Evolutionary conservation across 2,113 vertebrate genomes (phyloP).

Genomic region (Istiophorus platypterus): DNA sequence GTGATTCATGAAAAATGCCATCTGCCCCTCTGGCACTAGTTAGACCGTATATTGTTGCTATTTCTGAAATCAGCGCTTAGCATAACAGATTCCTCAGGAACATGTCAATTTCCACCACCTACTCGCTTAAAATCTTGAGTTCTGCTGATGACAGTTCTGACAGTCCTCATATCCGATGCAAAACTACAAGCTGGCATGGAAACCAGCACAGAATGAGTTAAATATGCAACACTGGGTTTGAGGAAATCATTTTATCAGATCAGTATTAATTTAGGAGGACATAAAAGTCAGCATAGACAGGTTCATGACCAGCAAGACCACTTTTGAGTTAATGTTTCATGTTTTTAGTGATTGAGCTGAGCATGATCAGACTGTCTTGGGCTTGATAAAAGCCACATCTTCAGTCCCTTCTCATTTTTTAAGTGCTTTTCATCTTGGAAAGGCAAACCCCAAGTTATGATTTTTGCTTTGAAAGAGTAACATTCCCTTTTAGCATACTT

Average conservation of each 20-base stretch:
- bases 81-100: constrained; percentile 63
- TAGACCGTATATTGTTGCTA: constrained; percentile 56
- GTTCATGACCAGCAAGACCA: constrained; percentile 10
- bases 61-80: constrained; percentile 62
- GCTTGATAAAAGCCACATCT: constrained; percentile 6
- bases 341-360: constrained; percentile 15
- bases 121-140: constrained; percentile 51
- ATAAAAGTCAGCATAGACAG: neutral
- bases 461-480: constrained; percentile 17
- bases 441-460: neutral
- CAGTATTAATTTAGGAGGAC: constrained; percentile 7
- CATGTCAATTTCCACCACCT: constrained; percentile 64
- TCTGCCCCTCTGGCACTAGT: constrained; percentile 59
- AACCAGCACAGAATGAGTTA: neutral
- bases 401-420: constrained; percentile 20
- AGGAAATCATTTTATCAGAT: neutral
- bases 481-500: constrained; percentile 16
- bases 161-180: constrained; percentile 32
- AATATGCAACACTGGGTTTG: neutral
- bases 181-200: neutral
- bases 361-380: constrained; percentile 6
- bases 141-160: constrained; percentile 57
- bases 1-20: constrained; percentile 73
- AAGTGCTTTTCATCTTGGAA: constrained; percentile 36
- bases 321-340: neutral